Base-by-base conservation (phyloP, 2,888 invertebrate species). In the Eristalis arbustorum region DNA sequence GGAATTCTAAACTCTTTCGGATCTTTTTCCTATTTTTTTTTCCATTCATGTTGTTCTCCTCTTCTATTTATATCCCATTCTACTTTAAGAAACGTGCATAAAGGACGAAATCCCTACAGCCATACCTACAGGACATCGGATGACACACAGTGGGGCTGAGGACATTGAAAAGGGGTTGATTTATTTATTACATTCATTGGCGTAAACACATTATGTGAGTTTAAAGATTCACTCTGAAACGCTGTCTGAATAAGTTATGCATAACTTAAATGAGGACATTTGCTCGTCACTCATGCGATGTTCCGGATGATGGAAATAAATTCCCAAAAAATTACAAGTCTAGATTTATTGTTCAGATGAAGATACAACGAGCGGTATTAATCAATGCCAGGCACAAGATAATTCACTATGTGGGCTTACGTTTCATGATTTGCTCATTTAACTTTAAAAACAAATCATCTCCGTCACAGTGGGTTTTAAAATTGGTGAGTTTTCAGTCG, bases 1-100 rank as follows among this genome's bases (percentile, higher is more conserved):
- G 37, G 72, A 67, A 64, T 80, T 73, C 40, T 69, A n/a, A 66
- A 63, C 57, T 28, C 22, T 61, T 62, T 31, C 10, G n/a, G 18
- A n/a, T 14, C 40, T 67, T 67, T 66, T 11, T 56, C 34, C 57
- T 69, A 1, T 40, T 14, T 4, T 13, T 66, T 72, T n/a, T 59
- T 3, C 14, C 25, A 25, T 59, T 23, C 11, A 25, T 25, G 59
- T 59, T 25, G 59, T 59, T 59, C 18, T 49, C 8, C 18, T 49
- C 18, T 4, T 49, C 49, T 49, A 49, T 49, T 49, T 49, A 49
- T 49, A 49, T 18, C 49, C n/a, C 49, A 18, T 49, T 18, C 18
- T n/a, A 49, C 49, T 18, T 42, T 4, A n/a, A 49, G 49, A 49
- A 49, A 49, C 49, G 18, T 49, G 49, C 49, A 18, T 49, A 49